Conservation (phyloP, 2,888 invertebrate species). For the Xestia sexstrigata region DNA sequence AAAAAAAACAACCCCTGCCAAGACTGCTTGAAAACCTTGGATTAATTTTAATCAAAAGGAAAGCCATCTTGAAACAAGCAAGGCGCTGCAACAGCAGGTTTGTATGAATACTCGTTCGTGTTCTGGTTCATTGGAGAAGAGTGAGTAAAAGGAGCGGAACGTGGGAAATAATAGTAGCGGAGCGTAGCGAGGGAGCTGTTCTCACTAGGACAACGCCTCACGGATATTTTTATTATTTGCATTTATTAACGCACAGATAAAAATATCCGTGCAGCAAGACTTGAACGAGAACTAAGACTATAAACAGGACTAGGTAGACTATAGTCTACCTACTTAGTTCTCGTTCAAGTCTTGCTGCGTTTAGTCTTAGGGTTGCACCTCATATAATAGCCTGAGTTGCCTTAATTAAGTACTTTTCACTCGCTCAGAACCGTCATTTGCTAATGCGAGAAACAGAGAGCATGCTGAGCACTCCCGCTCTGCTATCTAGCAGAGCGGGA, state of each 20-base stretch:
- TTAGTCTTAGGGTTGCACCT: background rate
- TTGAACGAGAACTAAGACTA: too few relatives aligned
- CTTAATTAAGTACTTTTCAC: background rate
- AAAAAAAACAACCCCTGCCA: background rate
- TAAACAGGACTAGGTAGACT: too few relatives aligned
- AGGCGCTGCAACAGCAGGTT: background rate
- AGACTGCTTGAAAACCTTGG: background rate
- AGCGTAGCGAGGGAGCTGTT: background rate
- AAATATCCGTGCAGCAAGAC: too few relatives aligned
- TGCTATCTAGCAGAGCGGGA: too few relatives aligned
- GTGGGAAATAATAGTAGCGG: background rate
- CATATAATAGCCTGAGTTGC: background rate
- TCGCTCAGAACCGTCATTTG: background rate
- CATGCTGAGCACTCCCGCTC: background rate
- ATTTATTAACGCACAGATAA: too few relatives aligned
- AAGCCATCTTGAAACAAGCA: background rate
- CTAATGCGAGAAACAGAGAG: background rate
- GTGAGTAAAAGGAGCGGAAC: slow-evolving; percentile 1
- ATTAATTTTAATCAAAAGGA: background rate
- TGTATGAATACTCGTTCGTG: background rate
- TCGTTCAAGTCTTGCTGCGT: background rate
- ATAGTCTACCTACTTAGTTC: too few relatives aligned
- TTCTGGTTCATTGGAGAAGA: background rate
- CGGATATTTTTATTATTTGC: background rate
- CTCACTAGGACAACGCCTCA: background rate